phyloP scores from a whole-genome alignment of 2,888 invertebrate species.

The Phlogophora meticulosa region DNA sequence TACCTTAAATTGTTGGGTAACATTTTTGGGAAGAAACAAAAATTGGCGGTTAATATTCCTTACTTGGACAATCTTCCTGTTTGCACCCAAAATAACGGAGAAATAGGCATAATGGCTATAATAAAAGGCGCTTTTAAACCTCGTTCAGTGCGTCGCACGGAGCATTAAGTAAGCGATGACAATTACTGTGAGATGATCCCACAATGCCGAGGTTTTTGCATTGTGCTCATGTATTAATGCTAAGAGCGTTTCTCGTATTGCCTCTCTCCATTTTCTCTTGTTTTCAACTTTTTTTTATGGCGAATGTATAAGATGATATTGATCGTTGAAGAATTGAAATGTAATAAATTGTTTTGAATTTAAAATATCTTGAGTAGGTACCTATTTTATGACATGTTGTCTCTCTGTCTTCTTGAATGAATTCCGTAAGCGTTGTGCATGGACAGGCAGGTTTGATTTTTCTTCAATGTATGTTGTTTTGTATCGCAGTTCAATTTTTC shows the following conservation, averaged over 20 bases:
- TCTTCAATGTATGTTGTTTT: conserved; percentile 5
- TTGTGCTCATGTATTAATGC: conserved; percentile 51
- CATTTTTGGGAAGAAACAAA: background rate
- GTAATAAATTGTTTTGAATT: background rate
- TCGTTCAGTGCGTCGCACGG: conserved; percentile 24
- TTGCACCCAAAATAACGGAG: conserved; percentile 27
- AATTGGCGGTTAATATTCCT: conserved; percentile 1
- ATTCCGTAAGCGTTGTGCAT: background rate
- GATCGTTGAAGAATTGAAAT: background rate
- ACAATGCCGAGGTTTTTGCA: conserved; percentile 58
- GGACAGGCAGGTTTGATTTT: background rate
- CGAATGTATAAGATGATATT: conserved; percentile 8
- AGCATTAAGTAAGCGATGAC: conserved; percentile 53
- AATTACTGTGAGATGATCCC: conserved; percentile 60
- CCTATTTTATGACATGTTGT: too few species aligned
- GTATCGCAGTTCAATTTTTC: background rate
- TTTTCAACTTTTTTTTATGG: conserved; percentile 43
- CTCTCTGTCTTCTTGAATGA: background rate
- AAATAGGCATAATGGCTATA: conserved; percentile 32
- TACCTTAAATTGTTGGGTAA: background rate
- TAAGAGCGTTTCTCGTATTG: conserved; percentile 51
- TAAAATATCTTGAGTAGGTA: background rate
- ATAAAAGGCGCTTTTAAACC: conserved; percentile 23
- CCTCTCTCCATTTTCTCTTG: conserved; percentile 55
- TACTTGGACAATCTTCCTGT: conserved; percentile 13